Evolutionary conservation across 2,113 vertebrate species (phyloP), one percentile per base, ranked within the genome.

Genomic region (Spilogale gracilis): DNA sequence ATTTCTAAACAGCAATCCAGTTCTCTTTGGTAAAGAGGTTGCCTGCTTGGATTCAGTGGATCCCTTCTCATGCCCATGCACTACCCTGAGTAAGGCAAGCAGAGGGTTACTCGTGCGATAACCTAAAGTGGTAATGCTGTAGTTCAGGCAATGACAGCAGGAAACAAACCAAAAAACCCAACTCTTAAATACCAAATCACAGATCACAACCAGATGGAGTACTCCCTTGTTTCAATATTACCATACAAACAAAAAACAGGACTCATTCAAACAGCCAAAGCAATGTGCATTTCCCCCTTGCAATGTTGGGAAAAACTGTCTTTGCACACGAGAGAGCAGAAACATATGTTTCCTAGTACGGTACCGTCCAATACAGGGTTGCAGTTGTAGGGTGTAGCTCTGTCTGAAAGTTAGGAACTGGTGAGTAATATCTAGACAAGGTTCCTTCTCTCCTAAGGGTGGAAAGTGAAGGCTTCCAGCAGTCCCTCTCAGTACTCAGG

Each of bases 361-460:
- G 6, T n/a, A n/a, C 2, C 2, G 32, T 81, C 52, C 56, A 43
- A 23, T 5, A 32, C 74, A 50, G 81, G 27, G 63, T 50, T 69
- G 76, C 82, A 45, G 21, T 12, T 48, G 71, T 27, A 43, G 76
- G 60, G 82, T 10, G 48, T 32, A 71, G 89, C 65, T 45, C 52
- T 56, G 25, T 50, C 48, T 61, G 21, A 50, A 97, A 97, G 95
- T 85, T 94, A 89, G n/a, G 71, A 80, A 5, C n/a, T n/a, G 52
- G 10, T 12, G 5, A 65, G 80, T 3, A 38, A 17, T 60, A 43
- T 52, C 45, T 14, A 11, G 61, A 25, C 20, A 27, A 27, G 63
- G n/a, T 11, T 74, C 56, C 82, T 60, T 52, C 30, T 52, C 38
- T 63, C 60, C 71, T 3, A 14, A 0, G 65, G 56, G 32, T 38